Evolutionary conservation across 1,140 invertebrate species (phyloP), one percentile per base, ranked within the genome.

Genomic region (Eupristina koningsbergeri): DNA sequence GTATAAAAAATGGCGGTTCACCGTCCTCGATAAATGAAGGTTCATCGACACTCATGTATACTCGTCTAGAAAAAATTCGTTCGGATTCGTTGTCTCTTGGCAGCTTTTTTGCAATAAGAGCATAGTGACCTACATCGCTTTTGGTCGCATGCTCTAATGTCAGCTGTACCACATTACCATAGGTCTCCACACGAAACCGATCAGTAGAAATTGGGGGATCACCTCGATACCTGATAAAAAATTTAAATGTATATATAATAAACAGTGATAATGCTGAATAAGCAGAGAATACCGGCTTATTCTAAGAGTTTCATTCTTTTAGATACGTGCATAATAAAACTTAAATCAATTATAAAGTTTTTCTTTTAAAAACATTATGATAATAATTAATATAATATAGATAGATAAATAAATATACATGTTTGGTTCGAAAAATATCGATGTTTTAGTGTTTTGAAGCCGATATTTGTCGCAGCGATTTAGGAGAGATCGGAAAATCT

Each of bases 1-100:
- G 93, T 13, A 97, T 90, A 89, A 97, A 97, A 53, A 94, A 90
- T 1, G 96, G 96, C n/a, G 95, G 95, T 85, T 95, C 95, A 80
- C 94, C 94, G 69, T 93, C 91, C 26, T 92, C 89, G 22, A 85
- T 85, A 31, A 86, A 83, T 5, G 85, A 88, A 53, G 88, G 80
- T 26, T 92, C 91, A 36, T 88, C 89, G n/a, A 92, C 87, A 34
- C 82, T 91, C 45, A 92, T 85, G 47, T 89, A 89, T 73, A 92
- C 89, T 80, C 81, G 89, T 75, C 88, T 89, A 1, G 88, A 81
- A 69, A 88, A 89, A 26, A 86, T 87, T 82, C 90, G 88, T 39
- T 88, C 90, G 29, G 84, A 79, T 84, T 75, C 85, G 53, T 87
- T 90, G 82, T 90, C 90, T 53, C 92, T 93, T 11, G 91, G 89